These are phyloP conservation scores for Sciurus vulgaris DNA, from an alignment of 2,797 vertebrate genomes.

Conservation along the genomic window DNA sequence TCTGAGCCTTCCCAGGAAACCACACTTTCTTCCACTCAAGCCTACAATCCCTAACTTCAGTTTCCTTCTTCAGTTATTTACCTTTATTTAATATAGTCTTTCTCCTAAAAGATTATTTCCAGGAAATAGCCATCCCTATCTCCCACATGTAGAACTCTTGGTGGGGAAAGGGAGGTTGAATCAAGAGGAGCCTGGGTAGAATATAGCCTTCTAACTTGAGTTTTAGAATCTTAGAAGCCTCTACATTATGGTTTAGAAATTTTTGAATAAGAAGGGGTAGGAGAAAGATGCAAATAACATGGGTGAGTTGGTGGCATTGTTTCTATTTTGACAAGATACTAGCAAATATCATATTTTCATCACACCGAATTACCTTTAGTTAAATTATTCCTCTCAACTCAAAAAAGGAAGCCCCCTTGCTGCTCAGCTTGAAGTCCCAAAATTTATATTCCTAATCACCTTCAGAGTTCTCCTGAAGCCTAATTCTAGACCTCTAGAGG, in stretches of 20 bases:
- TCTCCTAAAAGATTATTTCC: neutral
- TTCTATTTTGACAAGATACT: neutral
- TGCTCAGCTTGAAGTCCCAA: neutral
- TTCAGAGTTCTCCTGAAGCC: neutral
- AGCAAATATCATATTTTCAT: conserved; percentile 26
- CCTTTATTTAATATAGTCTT: neutral
- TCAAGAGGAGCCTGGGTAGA: neutral
- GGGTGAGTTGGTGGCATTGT: neutral
- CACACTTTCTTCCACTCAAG: neutral
- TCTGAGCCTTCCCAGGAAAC: neutral
- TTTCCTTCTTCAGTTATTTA: neutral
- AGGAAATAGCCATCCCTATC: neutral
- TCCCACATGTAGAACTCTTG: neutral
- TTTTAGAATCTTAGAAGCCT: neutral
- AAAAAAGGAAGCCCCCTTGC: neutral
- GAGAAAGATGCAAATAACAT: neutral
- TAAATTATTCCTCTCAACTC: neutral
- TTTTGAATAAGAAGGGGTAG: neutral
- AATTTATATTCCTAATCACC: neutral
- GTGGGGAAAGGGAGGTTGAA: neutral
- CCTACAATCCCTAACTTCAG: neutral
- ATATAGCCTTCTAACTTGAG: too few relatives aligned
- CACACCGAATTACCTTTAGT: neutral
- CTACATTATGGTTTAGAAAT: neutral
- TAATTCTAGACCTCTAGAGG: conserved; percentile 32